Conservation (phyloP, 2,113 vertebrate species). For the Lepisosteus osseus region DNA sequence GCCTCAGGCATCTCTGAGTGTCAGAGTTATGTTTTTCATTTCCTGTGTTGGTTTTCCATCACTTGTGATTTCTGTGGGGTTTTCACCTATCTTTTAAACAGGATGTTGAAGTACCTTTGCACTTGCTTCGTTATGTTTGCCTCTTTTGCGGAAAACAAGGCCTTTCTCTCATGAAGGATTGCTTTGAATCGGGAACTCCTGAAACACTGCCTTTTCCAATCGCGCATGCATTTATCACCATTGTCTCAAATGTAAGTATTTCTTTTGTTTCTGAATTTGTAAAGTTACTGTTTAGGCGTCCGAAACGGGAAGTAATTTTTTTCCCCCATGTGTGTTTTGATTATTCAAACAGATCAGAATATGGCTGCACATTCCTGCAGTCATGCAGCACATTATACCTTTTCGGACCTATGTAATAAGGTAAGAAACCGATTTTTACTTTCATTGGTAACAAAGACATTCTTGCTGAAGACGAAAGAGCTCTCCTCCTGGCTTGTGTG, state of each 20-base stretch:
- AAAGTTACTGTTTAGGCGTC: no score
- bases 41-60: background rate
- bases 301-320: no score
- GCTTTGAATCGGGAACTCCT: conserved; percentile 89
- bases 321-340: background rate
- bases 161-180: conserved; percentile 98
- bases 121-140: conserved; percentile 96
- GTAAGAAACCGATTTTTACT: conserved; percentile 57
- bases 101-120: conserved; percentile 97
- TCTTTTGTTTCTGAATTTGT: no score
- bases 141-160: conserved; percentile 97
- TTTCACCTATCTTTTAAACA: conserved; percentile 38
- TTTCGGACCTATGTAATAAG: conserved; percentile 97
- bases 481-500: background rate
- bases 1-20: no score
- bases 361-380: conserved; percentile 98
- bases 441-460: background rate
- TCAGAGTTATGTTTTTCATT: no score
- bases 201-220: conserved; percentile 94
- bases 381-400: conserved; percentile 99
- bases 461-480: background rate
- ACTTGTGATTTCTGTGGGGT: conserved; percentile 18
- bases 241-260: conserved; percentile 94
- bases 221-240: conserved; percentile 97
- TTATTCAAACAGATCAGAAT: conserved; percentile 83